Evolutionary conservation across 2,797 vertebrate genomes (phyloP), one percentile per base, ranked within the genome.

Genomic region (Crax fasciolata): DNA sequence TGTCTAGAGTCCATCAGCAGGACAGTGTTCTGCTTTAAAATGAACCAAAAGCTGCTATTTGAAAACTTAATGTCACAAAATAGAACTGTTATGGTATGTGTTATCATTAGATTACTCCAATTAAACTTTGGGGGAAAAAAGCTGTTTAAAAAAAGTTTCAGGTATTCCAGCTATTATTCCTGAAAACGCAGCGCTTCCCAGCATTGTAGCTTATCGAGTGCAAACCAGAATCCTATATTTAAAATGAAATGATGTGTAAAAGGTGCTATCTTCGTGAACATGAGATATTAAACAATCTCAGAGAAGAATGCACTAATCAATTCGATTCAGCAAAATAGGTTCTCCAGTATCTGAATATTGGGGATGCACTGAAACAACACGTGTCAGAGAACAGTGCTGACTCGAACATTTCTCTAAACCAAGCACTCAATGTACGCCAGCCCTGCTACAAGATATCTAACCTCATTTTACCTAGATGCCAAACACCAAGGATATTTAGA

Each of bases 251-350:
- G 73, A 94, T 92, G 81, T 92, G 94, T 90, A 94, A 94, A 97
- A 96, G 93, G 94, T 97, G 81, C 90, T 89, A 93, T 89, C 90
- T 94, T 91, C 84, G 70, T 95, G 93, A 95, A 95, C 84, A 82
- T 77, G 73, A 87, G 75, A 84, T 73, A 91, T 91, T 93, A 92
- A 96, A 97, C 74, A 78, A 91, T 94, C 94, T 96, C 75, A 90
- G 75, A 77, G 71, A 70, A 74, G 79, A 96, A 96, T 24, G 81
- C 80, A 62, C 65, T 79, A 95, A 96, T 92, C 95, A 95, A 96
- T 96, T 97, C 95, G 89, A 94, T 96, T 91, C 93, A 93, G 90
- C 76, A 92, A 94, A 97, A 96, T 85, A 84, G 82, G 76, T 94
- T 94, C 85, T 89, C 78, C 72, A 21, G 81, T 88, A 55, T 73